Base-by-base conservation (phyloP, 2,797 vertebrate species). In the Centropyge bicolor region DNA sequence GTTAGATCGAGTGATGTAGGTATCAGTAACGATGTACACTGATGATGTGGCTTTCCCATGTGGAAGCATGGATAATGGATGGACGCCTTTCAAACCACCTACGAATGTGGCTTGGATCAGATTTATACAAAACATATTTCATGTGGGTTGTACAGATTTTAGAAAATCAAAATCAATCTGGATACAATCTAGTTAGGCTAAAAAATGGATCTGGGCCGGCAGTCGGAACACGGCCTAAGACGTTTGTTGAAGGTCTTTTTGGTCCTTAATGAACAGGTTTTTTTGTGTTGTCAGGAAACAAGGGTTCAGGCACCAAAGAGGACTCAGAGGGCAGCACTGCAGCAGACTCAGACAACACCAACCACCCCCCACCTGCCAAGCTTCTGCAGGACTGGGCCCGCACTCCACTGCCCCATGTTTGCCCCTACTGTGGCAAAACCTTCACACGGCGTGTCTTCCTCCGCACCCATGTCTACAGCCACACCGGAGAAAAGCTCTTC, bases 391-490 rank as follows among this genome's bases (percentile, higher is more conserved):
- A 94, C 74, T 95, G 91, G 90, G 91, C 94, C 1, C 84, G 92
- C 51, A 92, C 92, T 0, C 86, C 93, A 0, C 75, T 93, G n/a
- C 95, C 95, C 8, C 95, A 96, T 0, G 94, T 96, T 8, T 99
- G 97, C 67, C 96, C 96, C 0, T 96, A 97, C 20, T 98, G 97
- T 13, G 96, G 96, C 6, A 97, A 97, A 79, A 96, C 95, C 74
- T 99, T 98, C 91, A 98, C 97, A 3, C 95, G 97, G 0, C 95
- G 97, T 0, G 96, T 97, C 10, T 97, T 98, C 45, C 95, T 99
- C 16, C 96, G 97, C 1, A 97, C 96, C 19, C 97, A 98, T 10
- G 95, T 97, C 83, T 96, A 95, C 87, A 97, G 96, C 6, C 97
- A 98, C 94, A 98, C 97, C 0, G 97, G 96, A n/a, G 96, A 97